phyloP scores from a whole-genome alignment of 2,797 vertebrate species.

The Hybognathus amarus region DNA sequence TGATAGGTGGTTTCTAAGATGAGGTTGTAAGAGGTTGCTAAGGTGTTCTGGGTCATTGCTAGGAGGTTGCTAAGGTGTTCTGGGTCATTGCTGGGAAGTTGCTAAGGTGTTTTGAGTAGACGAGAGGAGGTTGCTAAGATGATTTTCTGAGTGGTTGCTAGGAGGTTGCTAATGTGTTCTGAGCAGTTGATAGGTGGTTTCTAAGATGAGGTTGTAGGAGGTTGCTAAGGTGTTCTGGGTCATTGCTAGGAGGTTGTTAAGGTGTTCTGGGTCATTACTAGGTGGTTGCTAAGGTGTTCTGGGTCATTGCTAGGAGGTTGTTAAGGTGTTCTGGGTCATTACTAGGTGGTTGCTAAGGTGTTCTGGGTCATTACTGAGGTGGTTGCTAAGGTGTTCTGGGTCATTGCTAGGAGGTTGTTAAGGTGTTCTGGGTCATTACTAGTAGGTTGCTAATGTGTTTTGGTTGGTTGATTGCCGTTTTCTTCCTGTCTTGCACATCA shows the following conservation, averaged over 20 bases:
- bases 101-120: accelerated
- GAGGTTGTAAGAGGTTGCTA: no score
- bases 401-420: neutral
- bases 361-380: accelerated
- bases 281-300: no score
- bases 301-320: accelerated
- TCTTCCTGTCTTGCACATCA: no score
- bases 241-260: no score
- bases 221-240: no score
- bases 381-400: neutral
- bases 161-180: no score
- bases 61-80: neutral
- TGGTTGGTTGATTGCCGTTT: neutral
- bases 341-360: no score
- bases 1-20: no score
- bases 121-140: no score
- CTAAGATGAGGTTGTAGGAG: neutral
- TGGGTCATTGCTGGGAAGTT: neutral
- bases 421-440: neutral
- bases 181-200: accelerated
- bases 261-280: accelerated
- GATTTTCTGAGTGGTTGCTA: accelerated
- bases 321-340: no score
- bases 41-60: no score
- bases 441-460: no score